phyloP scores from a whole-genome alignment of 2,797 vertebrate genomes.

The Enteromius fasciolatus region DNA sequence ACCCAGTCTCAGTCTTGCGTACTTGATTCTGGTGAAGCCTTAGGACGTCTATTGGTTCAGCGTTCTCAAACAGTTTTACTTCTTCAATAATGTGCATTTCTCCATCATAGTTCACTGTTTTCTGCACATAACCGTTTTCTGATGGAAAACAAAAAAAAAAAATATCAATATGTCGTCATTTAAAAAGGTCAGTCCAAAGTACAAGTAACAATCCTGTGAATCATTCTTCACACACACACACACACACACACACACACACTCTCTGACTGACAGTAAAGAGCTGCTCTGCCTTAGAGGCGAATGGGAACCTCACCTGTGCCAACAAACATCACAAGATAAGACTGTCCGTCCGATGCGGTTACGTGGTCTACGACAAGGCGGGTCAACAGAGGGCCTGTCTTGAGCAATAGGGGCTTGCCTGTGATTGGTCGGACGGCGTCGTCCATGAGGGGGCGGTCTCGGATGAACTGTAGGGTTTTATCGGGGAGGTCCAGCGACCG shows the following conservation, averaged over 20 bases:
- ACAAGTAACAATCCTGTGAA: slow-evolving; percentile 26
- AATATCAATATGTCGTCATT: neutral
- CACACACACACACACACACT: slow-evolving; percentile 12
- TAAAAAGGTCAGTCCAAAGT: neutral
- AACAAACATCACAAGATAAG: slow-evolving; percentile 76
- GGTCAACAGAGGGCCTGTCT: slow-evolving; percentile 70
- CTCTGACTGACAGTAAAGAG: neutral
- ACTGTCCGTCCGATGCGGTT: slow-evolving; percentile 69
- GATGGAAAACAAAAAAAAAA: slow-evolving; percentile 31
- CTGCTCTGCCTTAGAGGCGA: slow-evolving; percentile 10
- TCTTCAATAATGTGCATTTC: slow-evolving; percentile 83
- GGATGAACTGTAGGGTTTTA: slow-evolving; percentile 79
- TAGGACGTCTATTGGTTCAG: slow-evolving; percentile 70
- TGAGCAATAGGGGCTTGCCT: slow-evolving; percentile 71
- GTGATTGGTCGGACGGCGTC: slow-evolving; percentile 70
- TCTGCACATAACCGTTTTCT: slow-evolving; percentile 83
- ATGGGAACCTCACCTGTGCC: slow-evolving; percentile 74
- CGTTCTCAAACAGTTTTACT: slow-evolving; percentile 73
- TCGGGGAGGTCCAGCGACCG: slow-evolving; percentile 76
- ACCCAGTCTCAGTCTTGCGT: neutral
- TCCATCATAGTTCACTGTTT: slow-evolving; percentile 77
- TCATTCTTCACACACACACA: slow-evolving; percentile 20
- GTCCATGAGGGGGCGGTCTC: slow-evolving; percentile 78
- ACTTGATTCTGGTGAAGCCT: slow-evolving; percentile 77
- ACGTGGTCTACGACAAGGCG: slow-evolving; percentile 75